Base-by-base conservation (phyloP, 2,797 vertebrate genomes). In the Leuciscus waleckii region DNA sequence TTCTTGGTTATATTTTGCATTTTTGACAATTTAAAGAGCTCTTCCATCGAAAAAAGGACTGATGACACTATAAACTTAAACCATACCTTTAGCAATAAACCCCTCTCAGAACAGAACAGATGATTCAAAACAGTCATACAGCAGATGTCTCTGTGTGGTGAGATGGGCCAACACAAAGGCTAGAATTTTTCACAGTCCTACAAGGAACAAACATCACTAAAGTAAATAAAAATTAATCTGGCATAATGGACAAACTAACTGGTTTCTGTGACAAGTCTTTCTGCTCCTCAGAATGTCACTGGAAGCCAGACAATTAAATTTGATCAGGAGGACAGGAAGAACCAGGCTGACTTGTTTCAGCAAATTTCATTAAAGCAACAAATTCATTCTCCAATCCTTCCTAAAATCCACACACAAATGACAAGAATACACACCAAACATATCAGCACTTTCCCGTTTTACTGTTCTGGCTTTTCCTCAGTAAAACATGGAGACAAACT, bases 401-500 rank as follows among this genome's bases (percentile, higher is more conserved):
- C 41, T 35, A 49, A 79, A 29, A 61, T 39, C 1, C 37, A 23
- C 29, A 23, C 70, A 11, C 69, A 51, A 23, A 61, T n/a, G 43
- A 79, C 51, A 75, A 39, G 9, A 41, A 84, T 1, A 58, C 56
- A 75, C n/a, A 21, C 39, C 5, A 5, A 71, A 79, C 14, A 71
- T 19, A 83, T 79, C 56, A 81, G 49, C 49, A 58, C 76, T 81
- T 79, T 43, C 39, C 37, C n/a, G 3, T 63, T 85, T 71, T 85
- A 79, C 39, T 26, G 29, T 63, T 63, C 39, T 46, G 75, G n/a
- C 83, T 63, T 80, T 73, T 61, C 37, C 67, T 63, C 23, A 51
- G 76, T 63, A 63, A 73, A 46, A 79, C 83, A 84, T 17, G 35
- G 78, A 43, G 39, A 89, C 8, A 32, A 68, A 86, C 51, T 49